These are phyloP conservation scores for Mystacornis crossleyi DNA, from an alignment of 2,113 vertebrate species.

Conservation along the genomic window DNA sequence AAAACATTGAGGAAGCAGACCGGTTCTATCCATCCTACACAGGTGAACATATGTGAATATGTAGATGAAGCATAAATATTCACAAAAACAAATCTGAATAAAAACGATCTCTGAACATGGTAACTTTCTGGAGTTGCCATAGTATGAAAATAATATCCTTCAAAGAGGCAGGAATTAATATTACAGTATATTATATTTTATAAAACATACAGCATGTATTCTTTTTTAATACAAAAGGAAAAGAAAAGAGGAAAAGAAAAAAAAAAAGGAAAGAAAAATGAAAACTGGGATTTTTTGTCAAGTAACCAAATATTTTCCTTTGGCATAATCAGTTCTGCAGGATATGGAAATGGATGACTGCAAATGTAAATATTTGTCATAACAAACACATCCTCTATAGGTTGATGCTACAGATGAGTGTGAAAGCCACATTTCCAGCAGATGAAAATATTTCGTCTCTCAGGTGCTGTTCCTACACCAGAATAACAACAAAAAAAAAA, in stretches of 20 bases:
- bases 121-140: background rate
- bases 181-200: background rate
- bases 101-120: fast-evolving
- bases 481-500: background rate
- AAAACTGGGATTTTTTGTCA: background rate
- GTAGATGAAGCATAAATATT: background rate
- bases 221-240: too few species aligned
- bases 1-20: background rate
- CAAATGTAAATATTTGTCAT: background rate
- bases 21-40: background rate
- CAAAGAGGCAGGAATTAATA: background rate
- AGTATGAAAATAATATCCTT: background rate
- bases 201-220: background rate
- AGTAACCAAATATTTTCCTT: background rate
- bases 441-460: background rate
- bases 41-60: background rate
- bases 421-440: background rate
- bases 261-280: background rate
- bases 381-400: background rate
- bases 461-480: background rate
- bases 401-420: too few species aligned
- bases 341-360: background rate
- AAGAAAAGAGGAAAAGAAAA: background rate
- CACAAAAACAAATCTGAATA: background rate
- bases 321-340: background rate